phyloP scores from a whole-genome alignment of 2,113 vertebrate genomes.

The Larimichthys polyactis region DNA sequence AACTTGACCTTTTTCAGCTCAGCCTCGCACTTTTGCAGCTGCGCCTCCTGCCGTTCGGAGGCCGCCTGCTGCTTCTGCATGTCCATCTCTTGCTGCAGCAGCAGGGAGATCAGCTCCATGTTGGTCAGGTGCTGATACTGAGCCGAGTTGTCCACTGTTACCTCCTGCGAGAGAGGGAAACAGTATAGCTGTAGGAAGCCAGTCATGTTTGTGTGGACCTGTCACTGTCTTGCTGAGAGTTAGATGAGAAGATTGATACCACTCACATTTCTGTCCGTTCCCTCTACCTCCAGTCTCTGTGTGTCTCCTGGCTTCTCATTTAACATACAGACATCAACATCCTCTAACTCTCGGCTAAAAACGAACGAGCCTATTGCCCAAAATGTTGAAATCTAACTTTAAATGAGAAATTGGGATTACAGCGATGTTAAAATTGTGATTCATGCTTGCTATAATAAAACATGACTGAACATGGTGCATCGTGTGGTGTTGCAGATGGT shows the following conservation, averaged over 20 bases:
- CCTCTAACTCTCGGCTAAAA: neutral
- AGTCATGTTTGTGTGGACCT: neutral
- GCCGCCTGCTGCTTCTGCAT: constrained; percentile 88
- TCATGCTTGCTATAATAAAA: neutral
- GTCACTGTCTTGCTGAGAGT: neutral
- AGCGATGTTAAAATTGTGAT: no score
- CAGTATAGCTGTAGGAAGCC: neutral
- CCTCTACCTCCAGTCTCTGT: neutral
- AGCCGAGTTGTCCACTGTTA: constrained; percentile 81
- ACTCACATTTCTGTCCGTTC: neutral
- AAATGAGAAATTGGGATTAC: neutral
- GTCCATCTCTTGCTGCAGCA: constrained; percentile 90
- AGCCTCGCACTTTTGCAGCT: constrained; percentile 81
- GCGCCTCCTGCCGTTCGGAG: constrained; percentile 73
- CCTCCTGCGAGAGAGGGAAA: constrained; percentile 52
- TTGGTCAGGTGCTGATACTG: constrained; percentile 94
- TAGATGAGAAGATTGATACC: neutral
- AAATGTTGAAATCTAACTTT: neutral
- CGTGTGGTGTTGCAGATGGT: neutral
- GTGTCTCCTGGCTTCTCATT: neutral
- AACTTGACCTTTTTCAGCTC: constrained; percentile 91
- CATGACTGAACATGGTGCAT: neutral
- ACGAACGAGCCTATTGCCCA: no score
- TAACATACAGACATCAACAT: neutral
- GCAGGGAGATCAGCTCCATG: constrained; percentile 93